Percentiles rank a stretch among this genome's conserved stretches.
Conservation (phyloP, 2,888 invertebrate species). For the Ochropleura leucogaster region DNA sequence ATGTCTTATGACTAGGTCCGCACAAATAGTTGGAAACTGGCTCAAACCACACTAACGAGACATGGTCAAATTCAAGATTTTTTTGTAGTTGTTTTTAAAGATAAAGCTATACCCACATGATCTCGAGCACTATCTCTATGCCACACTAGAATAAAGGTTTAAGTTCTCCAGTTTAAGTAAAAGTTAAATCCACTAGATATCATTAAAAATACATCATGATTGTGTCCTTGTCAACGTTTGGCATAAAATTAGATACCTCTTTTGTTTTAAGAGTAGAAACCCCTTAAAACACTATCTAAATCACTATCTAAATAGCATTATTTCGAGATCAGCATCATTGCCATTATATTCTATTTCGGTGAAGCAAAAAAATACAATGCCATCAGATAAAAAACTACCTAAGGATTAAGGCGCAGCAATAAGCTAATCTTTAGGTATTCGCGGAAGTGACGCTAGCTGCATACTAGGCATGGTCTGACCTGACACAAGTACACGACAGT, state of each 20-base stretch:
- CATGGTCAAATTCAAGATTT: background rate
- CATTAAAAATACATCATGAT: background rate
- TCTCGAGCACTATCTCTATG: too few species aligned
- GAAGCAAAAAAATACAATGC: conserved; percentile 4
- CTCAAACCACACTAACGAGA: background rate
- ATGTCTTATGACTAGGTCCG: background rate
- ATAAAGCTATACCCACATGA: too few species aligned
- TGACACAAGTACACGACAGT: too few species aligned
- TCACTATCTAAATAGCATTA: background rate
- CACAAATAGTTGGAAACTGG: background rate
- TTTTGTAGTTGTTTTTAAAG: background rate
- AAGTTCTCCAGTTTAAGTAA: background rate
- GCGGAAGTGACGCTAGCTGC: too few species aligned
- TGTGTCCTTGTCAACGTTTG: background rate
- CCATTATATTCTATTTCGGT: conserved; percentile 19
- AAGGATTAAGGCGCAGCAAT: too few species aligned
- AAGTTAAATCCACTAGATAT: background rate
- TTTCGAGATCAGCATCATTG: conserved; percentile 13
- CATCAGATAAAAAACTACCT: background rate
- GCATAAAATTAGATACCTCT: background rate
- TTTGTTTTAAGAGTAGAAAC: conserved; percentile 1
- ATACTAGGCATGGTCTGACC: too few species aligned
- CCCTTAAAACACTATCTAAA: too few species aligned
- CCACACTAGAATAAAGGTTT: too few species aligned
- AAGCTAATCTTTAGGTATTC: too few species aligned